Conservation (phyloP, 2,888 invertebrate species). For the Tachina grossa region DNA sequence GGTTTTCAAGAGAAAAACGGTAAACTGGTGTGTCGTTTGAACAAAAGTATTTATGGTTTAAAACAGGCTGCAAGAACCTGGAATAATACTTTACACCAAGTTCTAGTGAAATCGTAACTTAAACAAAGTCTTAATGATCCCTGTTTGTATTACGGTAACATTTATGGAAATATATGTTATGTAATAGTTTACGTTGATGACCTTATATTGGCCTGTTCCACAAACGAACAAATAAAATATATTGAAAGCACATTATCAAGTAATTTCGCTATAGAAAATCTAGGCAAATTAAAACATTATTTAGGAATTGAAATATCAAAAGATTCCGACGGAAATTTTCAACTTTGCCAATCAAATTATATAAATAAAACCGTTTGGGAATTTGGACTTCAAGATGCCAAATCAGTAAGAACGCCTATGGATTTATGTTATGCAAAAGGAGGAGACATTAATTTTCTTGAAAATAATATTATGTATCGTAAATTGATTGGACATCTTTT, state of each 20-base stretch:
- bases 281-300: slow-evolving; percentile 53
- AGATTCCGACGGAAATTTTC: too few relatives aligned
- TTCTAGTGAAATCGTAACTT: slow-evolving; percentile 23
- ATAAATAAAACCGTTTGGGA: slow-evolving; percentile 58
- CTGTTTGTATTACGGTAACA: background rate
- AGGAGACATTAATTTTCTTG: background rate
- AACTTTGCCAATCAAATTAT: slow-evolving; percentile 11
- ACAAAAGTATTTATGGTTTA: too few relatives aligned
- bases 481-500: slow-evolving; percentile 54
- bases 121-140: slow-evolving; percentile 17
- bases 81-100: slow-evolving; percentile 32
- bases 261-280: slow-evolving; percentile 54
- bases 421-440: slow-evolving; percentile 54
- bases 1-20: slow-evolving; percentile 32
- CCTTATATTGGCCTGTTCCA: background rate
- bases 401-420: slow-evolving; percentile 57
- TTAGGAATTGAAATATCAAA: background rate
- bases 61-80: too few relatives aligned
- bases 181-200: slow-evolving; percentile 3
- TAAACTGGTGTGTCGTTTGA: slow-evolving; percentile 33
- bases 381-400: slow-evolving; percentile 65
- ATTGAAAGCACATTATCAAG: slow-evolving; percentile 26
- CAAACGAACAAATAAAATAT: slow-evolving; percentile 10
- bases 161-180: background rate
- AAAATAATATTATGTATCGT: slow-evolving; percentile 49